A percentile compares a stretch with the other conserved stretches of the same genome.
These are phyloP conservation scores for Caenorhabditis brenneri DNA, from an alignment of 1,140 invertebrate species.

Conservation along the genomic window DNA sequence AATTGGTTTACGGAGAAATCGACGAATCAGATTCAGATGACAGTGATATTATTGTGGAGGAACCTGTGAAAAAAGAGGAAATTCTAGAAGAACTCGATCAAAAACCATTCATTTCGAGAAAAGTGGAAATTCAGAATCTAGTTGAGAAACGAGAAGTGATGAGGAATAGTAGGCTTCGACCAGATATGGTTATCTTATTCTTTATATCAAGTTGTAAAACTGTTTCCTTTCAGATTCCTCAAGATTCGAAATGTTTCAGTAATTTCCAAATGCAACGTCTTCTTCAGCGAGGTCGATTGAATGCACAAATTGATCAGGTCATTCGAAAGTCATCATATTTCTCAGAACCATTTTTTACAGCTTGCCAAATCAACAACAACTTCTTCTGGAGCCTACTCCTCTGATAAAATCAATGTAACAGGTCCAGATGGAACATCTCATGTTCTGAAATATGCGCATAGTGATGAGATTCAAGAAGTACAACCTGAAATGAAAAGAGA, in stretches of 20 bases:
- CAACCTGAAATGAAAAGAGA: neutral
- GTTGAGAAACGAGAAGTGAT: conserved; percentile 59
- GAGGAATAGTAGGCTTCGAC: conserved; percentile 54
- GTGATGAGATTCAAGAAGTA: conserved; percentile 10
- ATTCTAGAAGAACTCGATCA: neutral
- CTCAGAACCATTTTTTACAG: no score
- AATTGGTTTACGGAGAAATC: neutral
- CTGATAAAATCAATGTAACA: conserved; percentile 23
- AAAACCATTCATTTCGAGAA: neutral
- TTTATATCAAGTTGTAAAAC: neutral
- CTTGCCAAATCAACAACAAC: conserved; percentile 60
- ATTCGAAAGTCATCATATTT: neutral
- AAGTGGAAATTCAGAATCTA: conserved; percentile 47
- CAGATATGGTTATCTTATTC: conserved; percentile 49
- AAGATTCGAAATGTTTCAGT: conserved; percentile 78
- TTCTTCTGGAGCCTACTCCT: neutral
- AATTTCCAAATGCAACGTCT: conserved; percentile 87
- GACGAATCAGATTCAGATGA: neutral
- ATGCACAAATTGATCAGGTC: conserved; percentile 82
- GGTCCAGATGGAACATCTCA: conserved; percentile 20
- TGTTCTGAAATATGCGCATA: conserved; percentile 1
- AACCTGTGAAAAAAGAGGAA: neutral
- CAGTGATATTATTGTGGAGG: conserved; percentile 14
- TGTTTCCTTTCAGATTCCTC: conserved; percentile 60
- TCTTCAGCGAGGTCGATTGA: conserved; percentile 84